Conservation (phyloP, 2,888 invertebrate species). For the Melanotus villosus region DNA sequence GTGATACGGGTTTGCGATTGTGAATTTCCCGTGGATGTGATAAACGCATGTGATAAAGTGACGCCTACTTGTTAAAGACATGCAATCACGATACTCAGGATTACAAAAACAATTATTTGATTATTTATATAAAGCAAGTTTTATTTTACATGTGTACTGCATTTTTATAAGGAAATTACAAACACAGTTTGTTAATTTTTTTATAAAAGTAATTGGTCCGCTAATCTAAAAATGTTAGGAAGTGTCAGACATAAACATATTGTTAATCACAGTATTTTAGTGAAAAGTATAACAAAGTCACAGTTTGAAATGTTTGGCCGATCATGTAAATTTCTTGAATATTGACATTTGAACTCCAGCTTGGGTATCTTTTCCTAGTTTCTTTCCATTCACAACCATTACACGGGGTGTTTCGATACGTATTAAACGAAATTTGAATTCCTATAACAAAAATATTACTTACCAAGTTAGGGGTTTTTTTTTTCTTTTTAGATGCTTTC, state of each 20-base stretch:
- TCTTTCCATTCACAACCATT: conserved; percentile 83
- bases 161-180: conserved; percentile 31
- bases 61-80: conserved; percentile 41
- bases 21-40: conserved; percentile 51
- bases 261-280: conserved; percentile 34
- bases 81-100: conserved; percentile 42
- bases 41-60: conserved; percentile 54
- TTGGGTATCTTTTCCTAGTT: conserved; percentile 76
- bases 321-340: conserved; percentile 74
- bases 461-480: no score
- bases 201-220: conserved; percentile 47
- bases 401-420: conserved; percentile 84
- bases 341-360: conserved; percentile 78
- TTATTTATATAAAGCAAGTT: conserved; percentile 39
- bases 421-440: conserved; percentile 80
- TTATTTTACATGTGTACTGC: conserved; percentile 37
- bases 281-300: neutral
- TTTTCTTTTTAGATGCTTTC: neutral
- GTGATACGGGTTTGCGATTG: conserved; percentile 32
- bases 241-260: conserved; percentile 12
- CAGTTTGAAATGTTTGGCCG: neutral
- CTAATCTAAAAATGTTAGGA: conserved; percentile 47
- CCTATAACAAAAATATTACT: conserved; percentile 71
- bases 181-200: conserved; percentile 37
- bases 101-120: conserved; percentile 23